phyloP scores from a whole-genome alignment of 1,140 invertebrate species.

The Drosophila tani region DNA sequence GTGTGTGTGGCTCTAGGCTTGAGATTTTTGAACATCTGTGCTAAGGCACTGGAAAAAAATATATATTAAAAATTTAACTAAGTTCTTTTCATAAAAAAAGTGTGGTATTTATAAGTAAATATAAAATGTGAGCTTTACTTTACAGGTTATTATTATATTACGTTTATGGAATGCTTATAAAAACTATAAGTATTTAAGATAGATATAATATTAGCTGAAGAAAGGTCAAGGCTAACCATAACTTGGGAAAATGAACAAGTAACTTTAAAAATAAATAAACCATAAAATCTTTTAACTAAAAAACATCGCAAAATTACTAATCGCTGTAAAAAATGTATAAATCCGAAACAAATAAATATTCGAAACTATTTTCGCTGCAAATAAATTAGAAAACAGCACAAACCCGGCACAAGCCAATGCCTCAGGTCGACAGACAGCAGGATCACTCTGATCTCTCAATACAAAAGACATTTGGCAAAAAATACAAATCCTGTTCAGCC shows the following conservation, averaged over 20 bases:
- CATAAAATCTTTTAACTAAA: too few relatives aligned
- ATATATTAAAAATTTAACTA: not conserved
- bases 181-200: too few relatives aligned
- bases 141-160: too few relatives aligned
- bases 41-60: conserved; percentile 2
- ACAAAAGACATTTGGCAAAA: conserved; percentile 41
- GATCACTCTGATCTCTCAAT: conserved; percentile 55
- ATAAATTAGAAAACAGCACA: not conserved
- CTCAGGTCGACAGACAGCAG: conserved; percentile 22
- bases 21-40: conserved; percentile 27
- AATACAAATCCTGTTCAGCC: conserved; percentile 10
- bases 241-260: too few relatives aligned
- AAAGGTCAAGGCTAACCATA: too few relatives aligned
- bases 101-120: too few relatives aligned
- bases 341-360: not conserved
- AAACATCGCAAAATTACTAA: not conserved
- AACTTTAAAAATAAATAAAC: not conserved
- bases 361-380: not conserved
- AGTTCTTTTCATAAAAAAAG: too few relatives aligned
- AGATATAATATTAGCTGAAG: too few relatives aligned
- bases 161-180: too few relatives aligned
- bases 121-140: too few relatives aligned
- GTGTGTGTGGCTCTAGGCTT: conserved; percentile 24
- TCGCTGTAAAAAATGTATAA: not conserved
- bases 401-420: conserved; percentile 50